Evolutionary conservation across 2,888 invertebrate genomes (phyloP), one percentile per base, ranked within the genome.

Genomic region (Pammene aurita): DNA sequence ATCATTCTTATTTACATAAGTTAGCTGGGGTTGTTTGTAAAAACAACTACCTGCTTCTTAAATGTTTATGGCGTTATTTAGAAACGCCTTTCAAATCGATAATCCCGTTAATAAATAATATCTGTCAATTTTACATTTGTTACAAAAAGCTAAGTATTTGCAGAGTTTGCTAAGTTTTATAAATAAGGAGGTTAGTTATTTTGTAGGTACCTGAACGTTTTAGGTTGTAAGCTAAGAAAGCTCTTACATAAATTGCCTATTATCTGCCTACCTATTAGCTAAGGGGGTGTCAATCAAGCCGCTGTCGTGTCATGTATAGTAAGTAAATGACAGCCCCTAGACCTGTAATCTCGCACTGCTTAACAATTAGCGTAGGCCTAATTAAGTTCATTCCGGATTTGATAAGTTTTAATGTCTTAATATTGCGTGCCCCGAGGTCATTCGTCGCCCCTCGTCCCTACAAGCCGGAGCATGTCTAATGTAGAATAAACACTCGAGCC

Each of bases 351-450:
- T 80, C 79, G 79, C 78, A 78, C 76, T 74, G 78, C 78, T 76
- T 78, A 81, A 83, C 84, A 85, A 87, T 86, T 85, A 86, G 82
- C 79, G 78, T 77, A 78, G 76, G 74, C 78, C 82, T 89, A 88
- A 89, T 89, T 89, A 88, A 85, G 80, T 80, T 77, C 81, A 80
- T 83, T 84, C 83, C 80, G 81, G 79, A 80, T 77, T 80, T 83
- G 89, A 89, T 89, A 89, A 87, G 84, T 83, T 86, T 89, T 87
- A 86, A 87, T 86, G 83, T 85, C 81, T 83, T 72, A 77, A 77
- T 83, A 79, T 89, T 72, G 89, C 90, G 89, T 90, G 89, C 78
- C 79, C 74, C 73, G 67, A 72, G 76, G 80, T 80, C 82, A 78
- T 89, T 87, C 83, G 76, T 76, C 58, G 52, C 38, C 68, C 69